Evolutionary conservation across 2,113 vertebrate genomes (phyloP).

Genomic region (Cygnus buccinator): DNA sequence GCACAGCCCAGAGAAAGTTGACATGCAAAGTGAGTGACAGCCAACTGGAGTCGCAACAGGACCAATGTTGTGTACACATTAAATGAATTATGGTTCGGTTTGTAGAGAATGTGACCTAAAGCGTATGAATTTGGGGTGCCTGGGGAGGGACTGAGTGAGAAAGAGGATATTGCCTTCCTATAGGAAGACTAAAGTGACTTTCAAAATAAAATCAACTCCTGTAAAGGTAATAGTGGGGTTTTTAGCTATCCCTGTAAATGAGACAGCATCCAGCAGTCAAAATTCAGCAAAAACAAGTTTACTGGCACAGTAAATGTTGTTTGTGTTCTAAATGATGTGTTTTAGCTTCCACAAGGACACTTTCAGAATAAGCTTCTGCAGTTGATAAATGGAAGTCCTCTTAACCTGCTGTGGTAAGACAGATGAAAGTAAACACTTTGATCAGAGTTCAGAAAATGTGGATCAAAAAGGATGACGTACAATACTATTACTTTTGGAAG

Average conservation of each 20-base stretch:
- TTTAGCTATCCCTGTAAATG: background rate
- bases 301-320: background rate
- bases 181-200: background rate
- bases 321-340: background rate
- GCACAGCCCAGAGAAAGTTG: conserved; percentile 34
- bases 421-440: conserved; percentile 35
- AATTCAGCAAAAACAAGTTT: background rate
- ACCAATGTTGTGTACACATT: conserved; percentile 81
- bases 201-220: background rate
- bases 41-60: conserved; percentile 83
- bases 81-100: background rate
- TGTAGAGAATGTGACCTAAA: background rate
- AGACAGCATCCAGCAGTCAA: too few relatives aligned
- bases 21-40: conserved; percentile 72
- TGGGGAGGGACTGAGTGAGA: background rate
- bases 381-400: conserved; percentile 60
- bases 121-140: background rate
- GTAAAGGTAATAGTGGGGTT: too few relatives aligned
- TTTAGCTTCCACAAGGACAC: conserved; percentile 82
- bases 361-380: conserved; percentile 83
- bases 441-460: conserved; percentile 72
- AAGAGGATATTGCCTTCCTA: background rate
- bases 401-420: background rate
- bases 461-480: conserved; percentile 70
- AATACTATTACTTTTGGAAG: background rate